phyloP scores from a whole-genome alignment of 2,888 invertebrate genomes.

The Thymelicus lineola region DNA sequence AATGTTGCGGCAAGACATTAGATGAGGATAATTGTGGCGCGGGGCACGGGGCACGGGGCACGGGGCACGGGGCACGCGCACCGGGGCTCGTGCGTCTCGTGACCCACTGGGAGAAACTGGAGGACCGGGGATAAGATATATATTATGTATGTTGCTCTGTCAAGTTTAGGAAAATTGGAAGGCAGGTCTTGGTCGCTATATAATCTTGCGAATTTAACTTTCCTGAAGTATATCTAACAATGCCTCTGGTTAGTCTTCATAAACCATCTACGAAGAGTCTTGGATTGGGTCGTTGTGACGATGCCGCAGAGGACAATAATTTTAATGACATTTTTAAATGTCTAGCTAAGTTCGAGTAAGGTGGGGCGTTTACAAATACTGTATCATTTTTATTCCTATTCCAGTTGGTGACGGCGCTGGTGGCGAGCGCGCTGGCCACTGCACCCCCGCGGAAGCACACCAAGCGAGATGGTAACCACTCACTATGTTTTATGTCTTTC shows the following conservation, averaged over 20 bases:
- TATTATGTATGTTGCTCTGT: too few species aligned
- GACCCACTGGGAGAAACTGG: background rate
- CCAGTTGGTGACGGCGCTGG: slow-evolving; percentile 63
- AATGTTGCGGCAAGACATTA: slow-evolving; percentile 33
- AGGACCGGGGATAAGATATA: background rate
- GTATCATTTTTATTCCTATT: slow-evolving; percentile 47
- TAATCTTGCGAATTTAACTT: too few species aligned
- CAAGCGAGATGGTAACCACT: slow-evolving; percentile 72
- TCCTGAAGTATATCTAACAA: too few species aligned
- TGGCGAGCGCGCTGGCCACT: slow-evolving; percentile 55
- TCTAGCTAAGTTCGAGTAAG: too few species aligned
- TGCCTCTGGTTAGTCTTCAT: too few species aligned
- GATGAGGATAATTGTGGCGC: slow-evolving; percentile 26
- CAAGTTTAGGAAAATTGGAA: too few species aligned
- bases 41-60: slow-evolving; percentile 13
- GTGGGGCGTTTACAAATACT: too few species aligned
- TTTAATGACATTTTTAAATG: background rate
- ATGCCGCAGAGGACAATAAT: background rate
- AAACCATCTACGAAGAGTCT: background rate
- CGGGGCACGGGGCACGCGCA: slow-evolving; percentile 10
- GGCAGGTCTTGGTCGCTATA: too few species aligned
- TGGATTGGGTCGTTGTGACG: background rate
- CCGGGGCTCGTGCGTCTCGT: slow-evolving; percentile 14
- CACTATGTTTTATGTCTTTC: slow-evolving; percentile 14
- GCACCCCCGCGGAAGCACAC: slow-evolving; percentile 62